Base-by-base conservation (phyloP, 2,888 invertebrate genomes). In the Drosophila lutescens region DNA sequence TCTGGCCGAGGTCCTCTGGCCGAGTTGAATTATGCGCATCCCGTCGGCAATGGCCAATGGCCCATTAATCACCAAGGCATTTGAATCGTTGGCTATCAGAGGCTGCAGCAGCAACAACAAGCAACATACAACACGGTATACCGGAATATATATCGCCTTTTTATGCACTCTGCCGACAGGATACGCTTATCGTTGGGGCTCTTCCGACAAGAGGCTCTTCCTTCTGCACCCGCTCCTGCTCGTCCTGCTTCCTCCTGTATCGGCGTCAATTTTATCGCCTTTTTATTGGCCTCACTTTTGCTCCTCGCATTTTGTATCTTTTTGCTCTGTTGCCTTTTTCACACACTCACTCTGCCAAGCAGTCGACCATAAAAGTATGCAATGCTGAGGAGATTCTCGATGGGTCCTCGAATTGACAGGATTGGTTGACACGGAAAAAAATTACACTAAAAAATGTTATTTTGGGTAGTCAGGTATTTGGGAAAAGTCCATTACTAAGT, bases 281-380 rank as follows among this genome's bases (percentile, higher is more conserved):
- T 84, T 89, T 84, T 89, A 88, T 89, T 89, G 89, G 84, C 83
- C 80, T 86, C 86, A 88, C 83, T 89, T 89, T 73, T 79, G 83
- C 88, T 86, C 86, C 88, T 86, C 86, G 89, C 83, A 87, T 88
- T 89, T 77, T 59, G 84, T 59, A 63, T 63, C 62, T 63, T 43
- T 26, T 73, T 78, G 66, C 66, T 57, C 57, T 67, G 63, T 67
- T 70, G 65, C 60, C 30, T 30, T 77, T 65, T 60, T 58, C 80
- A 30, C 73, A 49, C 43, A 32, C 51, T 65, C 49, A 23, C 41
- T 34, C 69, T 66, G 77, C 47, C 47, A 62, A 69, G 65, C 57
- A 68, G 51, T 72, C 55, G 74, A 41, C 77, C 86, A 89, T 89
- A 81, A 87, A 89, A 89, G 82, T 83, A 85, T 84, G 86, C 80